phyloP scores from a whole-genome alignment of 2,113 vertebrate genomes.

The Phyllostomus hastatus region DNA sequence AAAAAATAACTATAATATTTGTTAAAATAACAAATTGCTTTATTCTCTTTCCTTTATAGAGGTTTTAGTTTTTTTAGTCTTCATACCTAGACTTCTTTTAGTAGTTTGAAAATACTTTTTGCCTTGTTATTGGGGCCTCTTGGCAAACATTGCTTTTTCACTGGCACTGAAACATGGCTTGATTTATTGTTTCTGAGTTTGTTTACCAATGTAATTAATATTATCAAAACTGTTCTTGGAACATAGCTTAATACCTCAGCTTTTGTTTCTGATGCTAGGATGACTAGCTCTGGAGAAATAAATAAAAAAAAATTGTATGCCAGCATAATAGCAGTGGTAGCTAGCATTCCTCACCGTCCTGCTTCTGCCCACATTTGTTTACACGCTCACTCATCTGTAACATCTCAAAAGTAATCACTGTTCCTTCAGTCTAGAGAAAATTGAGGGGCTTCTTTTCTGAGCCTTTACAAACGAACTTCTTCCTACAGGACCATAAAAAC shows the following conservation, averaged over 20 bases:
- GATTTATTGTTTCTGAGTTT: slow-evolving; percentile 48
- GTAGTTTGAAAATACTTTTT: not conserved
- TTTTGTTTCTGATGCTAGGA: slow-evolving; percentile 40
- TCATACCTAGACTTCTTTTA: not conserved
- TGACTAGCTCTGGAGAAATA: slow-evolving; percentile 35
- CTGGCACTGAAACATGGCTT: slow-evolving; percentile 9
- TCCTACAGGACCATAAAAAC: not conserved
- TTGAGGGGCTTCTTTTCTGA: not conserved
- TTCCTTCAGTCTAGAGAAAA: not conserved
- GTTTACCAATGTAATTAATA: slow-evolving; percentile 42
- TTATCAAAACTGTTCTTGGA: slow-evolving; percentile 35
- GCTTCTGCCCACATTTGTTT: not conserved
- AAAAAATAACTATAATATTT: not conserved
- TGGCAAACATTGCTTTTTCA: not conserved
- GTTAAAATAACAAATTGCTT: not conserved
- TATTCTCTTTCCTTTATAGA: not conserved
- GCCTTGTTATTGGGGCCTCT: not conserved
- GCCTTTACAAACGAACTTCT: not conserved
- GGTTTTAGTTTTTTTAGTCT: not conserved
- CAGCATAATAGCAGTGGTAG: not conserved
- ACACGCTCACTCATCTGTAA: not conserved
- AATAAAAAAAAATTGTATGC: not conserved
- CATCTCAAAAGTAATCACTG: not conserved
- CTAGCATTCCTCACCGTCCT: not conserved
- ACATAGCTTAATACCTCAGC: not conserved